Evolutionary conservation across 2,113 vertebrate genomes (phyloP).

Genomic region (Oxyruncus cristatus): DNA sequence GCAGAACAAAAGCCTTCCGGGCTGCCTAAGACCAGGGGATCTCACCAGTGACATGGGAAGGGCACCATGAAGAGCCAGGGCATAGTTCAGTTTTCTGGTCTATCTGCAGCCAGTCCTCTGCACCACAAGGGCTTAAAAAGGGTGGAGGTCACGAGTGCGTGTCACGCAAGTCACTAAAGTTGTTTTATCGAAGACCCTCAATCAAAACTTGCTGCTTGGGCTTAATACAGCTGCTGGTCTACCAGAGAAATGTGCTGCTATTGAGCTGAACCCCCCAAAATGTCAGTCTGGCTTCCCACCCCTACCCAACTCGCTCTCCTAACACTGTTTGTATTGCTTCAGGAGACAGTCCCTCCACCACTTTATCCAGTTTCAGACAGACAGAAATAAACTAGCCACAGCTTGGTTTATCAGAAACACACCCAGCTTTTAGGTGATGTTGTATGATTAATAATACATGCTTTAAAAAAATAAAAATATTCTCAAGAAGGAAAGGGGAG

Average conservation of each 20-base stretch:
- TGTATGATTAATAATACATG: background rate
- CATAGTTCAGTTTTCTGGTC: background rate
- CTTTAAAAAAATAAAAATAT: background rate
- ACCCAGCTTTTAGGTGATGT: background rate
- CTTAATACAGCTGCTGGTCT: background rate
- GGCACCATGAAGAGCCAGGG: background rate
- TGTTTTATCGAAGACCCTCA: background rate
- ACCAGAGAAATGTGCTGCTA: background rate
- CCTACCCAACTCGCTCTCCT: background rate
- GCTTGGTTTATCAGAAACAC: background rate
- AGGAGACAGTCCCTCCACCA: background rate
- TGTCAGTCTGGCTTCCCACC: background rate
- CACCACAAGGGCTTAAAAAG: background rate
- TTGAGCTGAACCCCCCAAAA: background rate
- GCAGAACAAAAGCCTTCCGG: background rate
- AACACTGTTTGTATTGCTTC: rapidly evolving
- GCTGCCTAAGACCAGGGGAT: background rate
- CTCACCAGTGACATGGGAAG: background rate
- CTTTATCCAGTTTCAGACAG: background rate
- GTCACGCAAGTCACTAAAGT: background rate
- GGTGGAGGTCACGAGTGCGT: rapidly evolving
- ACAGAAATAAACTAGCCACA: background rate
- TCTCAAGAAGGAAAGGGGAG: background rate
- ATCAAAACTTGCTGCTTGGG: background rate
- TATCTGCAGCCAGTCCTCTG: background rate